Base-by-base conservation (phyloP, 1,140 invertebrate species). In the Parapsyche elsis region DNA sequence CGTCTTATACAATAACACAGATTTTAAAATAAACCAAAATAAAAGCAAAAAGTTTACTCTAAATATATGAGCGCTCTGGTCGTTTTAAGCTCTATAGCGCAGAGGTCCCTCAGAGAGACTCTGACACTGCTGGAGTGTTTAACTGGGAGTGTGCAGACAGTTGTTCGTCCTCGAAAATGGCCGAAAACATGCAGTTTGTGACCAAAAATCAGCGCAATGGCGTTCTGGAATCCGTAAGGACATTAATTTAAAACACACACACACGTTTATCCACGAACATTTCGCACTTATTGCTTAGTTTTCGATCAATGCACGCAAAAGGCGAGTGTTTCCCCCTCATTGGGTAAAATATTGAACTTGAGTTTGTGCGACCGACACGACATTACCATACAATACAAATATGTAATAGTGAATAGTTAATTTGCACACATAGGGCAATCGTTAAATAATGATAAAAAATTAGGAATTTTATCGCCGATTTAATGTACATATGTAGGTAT, bases 11-110 rank as follows among this genome's bases (percentile, higher is more conserved):
- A 30, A 67, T 67, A 67, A 67, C 64, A 67, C 64, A 67, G 64
- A 67, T 67, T 67, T 67, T 19, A 67, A 67, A 67, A 67, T 67
- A 67, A 67, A 67, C 64, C 64, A 67, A 9, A 67, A 67, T 23
- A 30, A 67, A 5, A 67, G 24, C 19, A 67, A 67, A 23, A 67
- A 67, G 9, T 14, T 53, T 53, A 61, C 9, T 53, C 10, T 53
- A 53, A 14, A 53, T 53, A 53, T 53, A 53, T 53, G 16, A 53
- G 16, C 16, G 16, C 16, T 14, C 10, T 14, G 16, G 12, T 53
- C 49, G 49, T 53, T 53, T 26, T 30, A 12, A 24, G 14, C 64
- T 67, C 64, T 23, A 67, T 67, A 14, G 24, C 64, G 64, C 64
- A 26, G 64, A 19, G 64, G 19, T 67, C 64, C 9, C 19, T 24